Evolutionary conservation across 2,113 vertebrate species (phyloP), one percentile per base, ranked within the genome.

Genomic region (Perca flavescens): DNA sequence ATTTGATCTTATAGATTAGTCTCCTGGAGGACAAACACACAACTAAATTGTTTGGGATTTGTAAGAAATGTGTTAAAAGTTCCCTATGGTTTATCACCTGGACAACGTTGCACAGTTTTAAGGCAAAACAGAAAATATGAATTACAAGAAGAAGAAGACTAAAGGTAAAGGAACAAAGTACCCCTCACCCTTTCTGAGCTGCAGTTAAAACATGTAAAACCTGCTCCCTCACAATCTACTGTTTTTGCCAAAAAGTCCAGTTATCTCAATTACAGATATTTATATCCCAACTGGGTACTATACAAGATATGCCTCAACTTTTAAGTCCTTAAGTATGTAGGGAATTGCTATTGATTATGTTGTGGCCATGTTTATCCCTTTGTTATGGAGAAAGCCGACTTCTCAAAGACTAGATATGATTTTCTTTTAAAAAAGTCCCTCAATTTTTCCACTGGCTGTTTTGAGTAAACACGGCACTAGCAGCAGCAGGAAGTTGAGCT

Each of bases 391-490:
- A 47, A 56, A 74, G 6, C 60, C 25, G 31, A 46, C 25, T 61
- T 76, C 2, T 65, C 49, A 77, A 28, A n/a, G 0, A 46, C 0
- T 4, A 31, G n/a, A 66, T 47, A 66, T 36, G 22, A 63, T 14
- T 6, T 17, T 56, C 8, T 6, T 19, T 61, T 62, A 43, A 50
- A 43, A 68, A 68, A 43, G 17, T 2, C 56, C 22, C 47, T 16
- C 21, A 5, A 52, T 46, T 74, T 80, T 88, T 82, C 67, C 72
- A 79, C 46, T 6, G 67, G 17, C 70, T 77, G 53, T 61, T 61
- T 82, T 84, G 74, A 75, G 82, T 88, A 84, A 86, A 89, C 86
- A 80, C 40, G 71, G 16, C 28, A 62, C 28, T 40, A 8, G 56
- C 52, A 71, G 28, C 66, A 77, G 61, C 71, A 77, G 82, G 86